phyloP scores from a whole-genome alignment of 64 coral and sea anemone genomes.

The Acropora yongei region DNA sequence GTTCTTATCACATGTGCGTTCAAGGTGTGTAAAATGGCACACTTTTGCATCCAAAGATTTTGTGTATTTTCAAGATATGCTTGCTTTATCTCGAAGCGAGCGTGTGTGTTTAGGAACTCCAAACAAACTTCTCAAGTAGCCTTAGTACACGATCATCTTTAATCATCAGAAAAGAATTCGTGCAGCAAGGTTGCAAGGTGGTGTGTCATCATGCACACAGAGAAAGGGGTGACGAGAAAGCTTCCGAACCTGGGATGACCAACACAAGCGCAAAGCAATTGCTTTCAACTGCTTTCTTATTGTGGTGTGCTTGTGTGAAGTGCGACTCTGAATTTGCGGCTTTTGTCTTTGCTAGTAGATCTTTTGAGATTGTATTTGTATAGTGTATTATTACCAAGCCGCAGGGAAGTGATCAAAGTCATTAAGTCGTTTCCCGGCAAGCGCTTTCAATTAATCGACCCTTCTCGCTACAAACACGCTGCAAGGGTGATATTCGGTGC shows the following conservation, averaged over 20 bases:
- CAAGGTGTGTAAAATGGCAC: too few species aligned
- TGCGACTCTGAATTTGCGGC: slow-evolving; percentile 19
- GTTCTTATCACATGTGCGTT: too few species aligned
- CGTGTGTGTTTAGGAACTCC: too few species aligned
- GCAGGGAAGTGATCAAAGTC: slow-evolving; percentile 17
- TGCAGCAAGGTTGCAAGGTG: neutral
- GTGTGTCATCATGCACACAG: neutral
- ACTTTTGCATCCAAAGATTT: too few species aligned
- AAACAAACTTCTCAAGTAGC: too few species aligned
- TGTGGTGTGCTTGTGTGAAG: neutral
- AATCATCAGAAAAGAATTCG: neutral
- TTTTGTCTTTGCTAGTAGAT: slow-evolving; percentile 29
- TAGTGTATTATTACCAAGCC: slow-evolving; percentile 23
- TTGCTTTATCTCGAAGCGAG: too few species aligned
- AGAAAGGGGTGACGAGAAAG: neutral
- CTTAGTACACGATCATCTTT: too few species aligned
- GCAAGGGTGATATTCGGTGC: neutral
- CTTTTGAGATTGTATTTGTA: slow-evolving; percentile 25
- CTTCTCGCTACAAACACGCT: neutral
- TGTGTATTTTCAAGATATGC: too few species aligned
- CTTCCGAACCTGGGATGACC: neutral
- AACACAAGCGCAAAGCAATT: slow-evolving; percentile 22
- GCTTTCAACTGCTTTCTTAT: slow-evolving; percentile 2
- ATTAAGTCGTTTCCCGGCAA: neutral
- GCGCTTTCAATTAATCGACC: neutral